Conservation (phyloP, 2,797 vertebrate species). For the Manis pentadactyla region DNA sequence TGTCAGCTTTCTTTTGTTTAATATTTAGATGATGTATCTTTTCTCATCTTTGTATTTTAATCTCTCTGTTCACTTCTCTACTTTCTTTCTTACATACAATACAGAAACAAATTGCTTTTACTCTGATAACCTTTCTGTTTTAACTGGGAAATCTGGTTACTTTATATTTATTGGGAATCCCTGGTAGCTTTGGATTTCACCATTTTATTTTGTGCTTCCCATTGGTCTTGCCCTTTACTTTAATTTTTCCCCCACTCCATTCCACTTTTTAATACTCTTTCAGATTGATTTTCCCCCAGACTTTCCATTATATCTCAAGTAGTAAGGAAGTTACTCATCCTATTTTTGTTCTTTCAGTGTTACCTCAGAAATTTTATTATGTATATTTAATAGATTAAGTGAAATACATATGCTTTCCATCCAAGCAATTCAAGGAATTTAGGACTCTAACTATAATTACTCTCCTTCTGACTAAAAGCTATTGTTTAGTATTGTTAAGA, state of each 20-base stretch:
- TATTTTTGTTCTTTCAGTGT: conserved; percentile 22
- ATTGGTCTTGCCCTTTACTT: neutral
- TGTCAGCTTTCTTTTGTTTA: neutral
- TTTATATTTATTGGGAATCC: neutral
- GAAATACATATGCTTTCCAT: neutral
- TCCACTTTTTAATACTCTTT: neutral
- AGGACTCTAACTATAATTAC: neutral
- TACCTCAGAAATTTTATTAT: neutral
- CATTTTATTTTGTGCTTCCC: conserved; percentile 3
- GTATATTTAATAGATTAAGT: neutral
- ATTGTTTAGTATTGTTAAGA: neutral
- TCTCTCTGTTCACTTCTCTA: conserved; percentile 21
- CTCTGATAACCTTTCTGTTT: neutral
- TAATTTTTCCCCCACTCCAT: neutral
- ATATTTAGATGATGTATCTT: neutral
- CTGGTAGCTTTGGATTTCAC: neutral
- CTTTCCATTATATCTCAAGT: neutral
- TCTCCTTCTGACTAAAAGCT: neutral
- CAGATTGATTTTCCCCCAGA: neutral
- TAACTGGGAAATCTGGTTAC: conserved; percentile 25
- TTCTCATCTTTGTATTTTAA: neutral
- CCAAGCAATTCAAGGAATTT: neutral
- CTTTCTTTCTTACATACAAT: neutral
- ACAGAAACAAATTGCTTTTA: neutral
- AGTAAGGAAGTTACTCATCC: neutral